phyloP scores from a whole-genome alignment of 2,113 vertebrate species.

The Nothobranchius kuhntae region DNA sequence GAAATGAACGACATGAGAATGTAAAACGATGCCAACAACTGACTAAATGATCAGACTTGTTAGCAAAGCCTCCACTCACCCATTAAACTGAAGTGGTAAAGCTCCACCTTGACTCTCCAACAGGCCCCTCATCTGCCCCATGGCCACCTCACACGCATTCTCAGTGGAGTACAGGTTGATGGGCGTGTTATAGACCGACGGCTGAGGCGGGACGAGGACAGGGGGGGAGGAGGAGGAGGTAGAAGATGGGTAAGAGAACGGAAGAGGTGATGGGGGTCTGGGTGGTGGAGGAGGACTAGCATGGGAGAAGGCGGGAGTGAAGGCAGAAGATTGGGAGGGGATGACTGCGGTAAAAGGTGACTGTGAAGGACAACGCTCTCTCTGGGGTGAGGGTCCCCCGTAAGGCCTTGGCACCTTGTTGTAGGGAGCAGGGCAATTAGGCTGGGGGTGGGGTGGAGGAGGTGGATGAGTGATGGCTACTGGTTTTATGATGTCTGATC shows the following conservation, averaged over 20 bases:
- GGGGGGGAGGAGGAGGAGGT: conserved; percentile 59
- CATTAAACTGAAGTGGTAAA: conserved; percentile 86
- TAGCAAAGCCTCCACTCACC: conserved; percentile 83
- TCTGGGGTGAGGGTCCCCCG: conserved; percentile 59
- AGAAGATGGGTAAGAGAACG: conserved; percentile 73
- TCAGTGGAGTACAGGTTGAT: conserved; percentile 82
- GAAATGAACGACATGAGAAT: neutral
- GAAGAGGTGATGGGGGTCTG: conserved; percentile 52
- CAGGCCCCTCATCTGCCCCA: conserved; percentile 89
- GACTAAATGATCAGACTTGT: conserved; percentile 12
- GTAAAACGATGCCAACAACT: neutral
- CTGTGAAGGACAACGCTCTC: conserved; percentile 55
- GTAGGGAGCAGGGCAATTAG: conserved; percentile 78
- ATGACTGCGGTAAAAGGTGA: conserved; percentile 85
- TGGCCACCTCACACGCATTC: conserved; percentile 86
- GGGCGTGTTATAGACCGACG: conserved; percentile 81
- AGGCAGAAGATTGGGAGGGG: conserved; percentile 89
- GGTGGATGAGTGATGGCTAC: conserved; percentile 85
- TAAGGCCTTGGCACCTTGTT: conserved; percentile 87
- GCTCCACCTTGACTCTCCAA: conserved; percentile 86
- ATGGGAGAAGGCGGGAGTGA: conserved; percentile 67
- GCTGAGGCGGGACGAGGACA: conserved; percentile 85
- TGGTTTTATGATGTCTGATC: conserved; percentile 90
- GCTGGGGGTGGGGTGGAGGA: conserved; percentile 70
- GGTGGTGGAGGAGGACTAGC: conserved; percentile 42